Evolutionary conservation across 2,113 vertebrate species (phyloP).

Genomic region (Terrapene triunguis): DNA sequence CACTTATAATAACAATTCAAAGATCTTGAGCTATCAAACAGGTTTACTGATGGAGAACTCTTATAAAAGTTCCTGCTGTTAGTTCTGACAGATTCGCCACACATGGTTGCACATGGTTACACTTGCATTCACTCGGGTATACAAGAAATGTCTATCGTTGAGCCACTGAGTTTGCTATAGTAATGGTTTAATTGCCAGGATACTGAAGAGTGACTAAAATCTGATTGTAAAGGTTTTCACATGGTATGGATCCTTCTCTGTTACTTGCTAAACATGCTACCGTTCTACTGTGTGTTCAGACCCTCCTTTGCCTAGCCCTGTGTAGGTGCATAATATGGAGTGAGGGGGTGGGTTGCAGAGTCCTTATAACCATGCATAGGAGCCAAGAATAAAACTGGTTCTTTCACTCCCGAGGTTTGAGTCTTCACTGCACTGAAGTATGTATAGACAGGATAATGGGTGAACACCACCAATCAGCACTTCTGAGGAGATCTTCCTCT

Average conservation of each 20-base stretch:
- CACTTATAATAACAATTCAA: slow-evolving; percentile 69
- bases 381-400: background rate
- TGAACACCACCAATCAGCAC: background rate
- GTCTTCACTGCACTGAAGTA: background rate
- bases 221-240: background rate
- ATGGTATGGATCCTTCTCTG: background rate
- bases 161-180: slow-evolving; percentile 42
- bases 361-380: background rate
- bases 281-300: background rate
- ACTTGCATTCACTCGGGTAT: slow-evolving; percentile 50
- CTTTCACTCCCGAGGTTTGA: background rate
- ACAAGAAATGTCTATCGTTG: slow-evolving; percentile 60
- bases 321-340: background rate
- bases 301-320: background rate
- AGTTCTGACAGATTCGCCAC: slow-evolving; percentile 80
- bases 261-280: background rate
- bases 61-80: slow-evolving; percentile 77
- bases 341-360: background rate
- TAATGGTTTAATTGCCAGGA: slow-evolving; percentile 79
- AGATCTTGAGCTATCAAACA: slow-evolving; percentile 77
- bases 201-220: slow-evolving; percentile 45
- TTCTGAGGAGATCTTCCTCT: background rate
- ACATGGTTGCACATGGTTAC: slow-evolving; percentile 76
- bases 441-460: background rate
- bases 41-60: slow-evolving; percentile 75